Evolutionary conservation across 2,797 vertebrate species (phyloP), one percentile per base, ranked within the genome.

Genomic region (Acrocephalus scirpaceus): DNA sequence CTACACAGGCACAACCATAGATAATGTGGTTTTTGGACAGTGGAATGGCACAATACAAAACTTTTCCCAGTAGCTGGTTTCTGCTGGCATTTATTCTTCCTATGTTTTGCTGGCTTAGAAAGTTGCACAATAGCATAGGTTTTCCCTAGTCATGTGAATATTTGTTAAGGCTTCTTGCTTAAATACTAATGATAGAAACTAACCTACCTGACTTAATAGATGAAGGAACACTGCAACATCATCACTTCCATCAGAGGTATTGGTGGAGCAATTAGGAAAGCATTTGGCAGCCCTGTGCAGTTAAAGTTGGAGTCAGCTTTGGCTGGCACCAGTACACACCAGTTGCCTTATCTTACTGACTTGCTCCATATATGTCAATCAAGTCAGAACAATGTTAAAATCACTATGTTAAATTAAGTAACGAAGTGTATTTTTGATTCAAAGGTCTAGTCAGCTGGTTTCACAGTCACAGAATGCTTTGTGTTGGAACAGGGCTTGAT

Each of bases 291-390:
- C n/a, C 32, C 27, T 6, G 4, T 10, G 10, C 48, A 64, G 17
- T 70, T 89, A 8, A 73, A 91, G 3, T 12, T 70, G 32, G 42
- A n/a, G 36, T 62, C 30, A n/a, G 47, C 11, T 47, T 71, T 53
- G 22, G 6, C 56, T 69, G 65, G n/a, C 47, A 73, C 8, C 16
- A 25, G 7, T 44, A 64, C 11, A 15, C 20, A 27, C 30, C 30
- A 40, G 11, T 17, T 64, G 9, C 9, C 58, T 93, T 90, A 79
- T 83, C 54, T 90, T 54, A n/a, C 22, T 95, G 92, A 94, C 94
- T 96, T 95, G 60, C 57, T 91, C 77, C n/a, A 7, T 87, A 29
- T 93, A 81, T 93, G 84, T 93, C 85, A 70, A 10, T 64, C 58
- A 61, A 80, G 30, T 48, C 30, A 61, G 34, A 61, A 47, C 7